Conservation (phyloP, 1,140 invertebrate genomes). For the Tetranychus cinnabarinus region DNA sequence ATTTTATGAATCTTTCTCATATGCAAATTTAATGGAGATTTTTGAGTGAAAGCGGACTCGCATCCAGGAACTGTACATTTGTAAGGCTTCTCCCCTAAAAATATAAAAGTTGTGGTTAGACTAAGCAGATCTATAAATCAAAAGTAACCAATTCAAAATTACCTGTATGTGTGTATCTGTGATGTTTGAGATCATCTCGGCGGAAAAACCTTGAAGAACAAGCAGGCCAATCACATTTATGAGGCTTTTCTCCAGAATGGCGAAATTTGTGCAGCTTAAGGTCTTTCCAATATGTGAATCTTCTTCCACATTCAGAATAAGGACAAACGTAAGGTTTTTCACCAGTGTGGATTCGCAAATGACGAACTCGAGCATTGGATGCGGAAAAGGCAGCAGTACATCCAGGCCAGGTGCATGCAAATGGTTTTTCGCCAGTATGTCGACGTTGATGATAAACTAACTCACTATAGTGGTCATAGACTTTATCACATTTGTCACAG, state of each 20-base stretch:
- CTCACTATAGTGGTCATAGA: constrained; percentile 78
- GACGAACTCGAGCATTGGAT: constrained; percentile 48
- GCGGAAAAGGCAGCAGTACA: constrained; percentile 68
- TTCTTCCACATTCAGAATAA: not conserved
- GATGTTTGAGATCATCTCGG: constrained; percentile 49
- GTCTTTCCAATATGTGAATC: not conserved
- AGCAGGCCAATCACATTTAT: constrained; percentile 64
- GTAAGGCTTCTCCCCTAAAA: constrained; percentile 48
- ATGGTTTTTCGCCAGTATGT: constrained; percentile 47
- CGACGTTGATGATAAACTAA: constrained; percentile 59
- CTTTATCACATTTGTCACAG: constrained; percentile 32
- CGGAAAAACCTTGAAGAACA: constrained; percentile 72
- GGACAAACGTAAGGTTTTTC: not conserved
- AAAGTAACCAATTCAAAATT: not conserved
- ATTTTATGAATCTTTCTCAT: constrained; percentile 26
- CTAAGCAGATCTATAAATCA: not conserved
- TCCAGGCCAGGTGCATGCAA: constrained; percentile 64
- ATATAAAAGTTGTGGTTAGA: constrained; percentile 45
- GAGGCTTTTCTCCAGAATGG: constrained; percentile 30
- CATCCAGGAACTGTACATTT: constrained; percentile 71
- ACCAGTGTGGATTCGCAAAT: not conserved
- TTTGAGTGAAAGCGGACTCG: constrained; percentile 34
- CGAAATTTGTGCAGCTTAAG: not conserved
- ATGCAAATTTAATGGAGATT: constrained; percentile 81
- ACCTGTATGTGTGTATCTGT: not conserved